These are phyloP conservation scores for Phylloscopus trochiloides DNA, from an alignment of 2,113 vertebrate species.

Conservation along the genomic window DNA sequence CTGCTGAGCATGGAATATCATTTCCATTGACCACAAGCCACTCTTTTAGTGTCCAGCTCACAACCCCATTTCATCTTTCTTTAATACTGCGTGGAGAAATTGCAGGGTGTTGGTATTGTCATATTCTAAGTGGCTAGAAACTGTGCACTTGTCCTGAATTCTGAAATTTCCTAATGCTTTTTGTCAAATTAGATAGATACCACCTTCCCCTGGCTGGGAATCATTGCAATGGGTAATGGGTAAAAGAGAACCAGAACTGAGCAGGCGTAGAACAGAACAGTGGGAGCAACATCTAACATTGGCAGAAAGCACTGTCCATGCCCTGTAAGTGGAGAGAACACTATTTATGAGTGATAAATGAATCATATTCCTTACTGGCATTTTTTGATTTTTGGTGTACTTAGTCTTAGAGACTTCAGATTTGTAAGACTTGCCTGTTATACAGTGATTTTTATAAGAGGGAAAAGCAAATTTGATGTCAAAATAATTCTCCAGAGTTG, in stretches of 20 bases:
- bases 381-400: background rate
- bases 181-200: background rate
- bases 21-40: background rate
- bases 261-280: background rate
- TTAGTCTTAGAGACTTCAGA: background rate
- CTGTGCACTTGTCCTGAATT: background rate
- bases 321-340: background rate
- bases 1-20: background rate
- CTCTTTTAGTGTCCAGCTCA: background rate
- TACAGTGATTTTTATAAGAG: background rate
- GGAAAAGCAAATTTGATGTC: background rate
- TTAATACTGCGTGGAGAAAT: background rate
- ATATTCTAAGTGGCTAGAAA: background rate
- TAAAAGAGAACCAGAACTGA: background rate
- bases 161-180: background rate
- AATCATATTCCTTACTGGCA: accelerated
- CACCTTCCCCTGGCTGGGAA: background rate
- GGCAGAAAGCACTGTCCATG: background rate
- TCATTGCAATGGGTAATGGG: background rate
- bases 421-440: background rate
- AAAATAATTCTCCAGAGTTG: background rate
- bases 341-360: background rate
- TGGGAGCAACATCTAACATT: background rate
- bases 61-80: background rate
- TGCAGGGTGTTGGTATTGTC: background rate